These are phyloP conservation scores for Cirrhinus molitorella DNA, from an alignment of 2,797 vertebrate species.

Conservation along the genomic window DNA sequence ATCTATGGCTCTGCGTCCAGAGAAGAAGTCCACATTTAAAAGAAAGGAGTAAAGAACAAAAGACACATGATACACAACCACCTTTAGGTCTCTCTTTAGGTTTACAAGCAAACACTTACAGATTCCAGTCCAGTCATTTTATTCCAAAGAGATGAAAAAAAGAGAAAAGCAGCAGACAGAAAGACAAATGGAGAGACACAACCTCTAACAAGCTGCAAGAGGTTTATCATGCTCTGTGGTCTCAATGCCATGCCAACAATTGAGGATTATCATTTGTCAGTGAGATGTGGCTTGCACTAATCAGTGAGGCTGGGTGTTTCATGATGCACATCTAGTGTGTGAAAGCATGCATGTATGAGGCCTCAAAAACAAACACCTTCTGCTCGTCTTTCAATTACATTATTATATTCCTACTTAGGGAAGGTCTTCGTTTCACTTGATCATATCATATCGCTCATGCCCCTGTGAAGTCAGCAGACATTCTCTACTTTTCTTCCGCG, in stretches of 20 bases:
- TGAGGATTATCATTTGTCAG: constrained; percentile 43
- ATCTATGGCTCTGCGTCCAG: background rate
- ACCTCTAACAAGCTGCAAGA: constrained; percentile 29
- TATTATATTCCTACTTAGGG: constrained; percentile 11
- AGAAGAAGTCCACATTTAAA: background rate
- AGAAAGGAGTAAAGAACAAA: constrained; percentile 20
- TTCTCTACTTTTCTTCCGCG: constrained; percentile 1
- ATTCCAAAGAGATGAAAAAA: background rate
- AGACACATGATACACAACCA: background rate
- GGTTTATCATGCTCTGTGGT: constrained; percentile 24
- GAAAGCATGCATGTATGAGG: background rate
- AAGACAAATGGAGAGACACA: constrained; percentile 6
- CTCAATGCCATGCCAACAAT: constrained; percentile 18
- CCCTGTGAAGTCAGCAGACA: constrained; percentile 26
- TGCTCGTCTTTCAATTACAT: constrained; percentile 16
- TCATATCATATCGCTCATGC: constrained; percentile 32
- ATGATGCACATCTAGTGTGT: background rate
- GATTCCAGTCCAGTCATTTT: constrained; percentile 17
- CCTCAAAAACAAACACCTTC: constrained; percentile 11
- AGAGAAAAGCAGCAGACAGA: background rate
- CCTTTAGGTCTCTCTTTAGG: background rate
- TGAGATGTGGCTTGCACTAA: constrained; percentile 17
- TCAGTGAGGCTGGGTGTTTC: constrained; percentile 24
- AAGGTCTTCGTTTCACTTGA: constrained; percentile 21
- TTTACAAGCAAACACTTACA: constrained; percentile 34